Evolutionary conservation across 1,140 invertebrate genomes (phyloP).

Genomic region (Drosophila nannoptera): DNA sequence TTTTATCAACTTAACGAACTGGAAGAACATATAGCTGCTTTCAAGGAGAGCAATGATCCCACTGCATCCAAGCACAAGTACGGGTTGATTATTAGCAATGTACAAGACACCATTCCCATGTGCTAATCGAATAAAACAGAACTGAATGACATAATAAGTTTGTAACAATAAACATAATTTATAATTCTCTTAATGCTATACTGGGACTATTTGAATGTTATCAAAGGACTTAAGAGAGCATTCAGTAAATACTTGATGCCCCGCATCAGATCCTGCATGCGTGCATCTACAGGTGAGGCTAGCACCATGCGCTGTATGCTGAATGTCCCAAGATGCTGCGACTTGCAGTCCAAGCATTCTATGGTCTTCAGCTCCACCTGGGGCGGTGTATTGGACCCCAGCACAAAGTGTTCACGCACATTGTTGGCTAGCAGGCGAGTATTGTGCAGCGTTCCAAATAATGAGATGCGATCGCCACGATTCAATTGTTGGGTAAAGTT

Average conservation of each 20-base stretch:
- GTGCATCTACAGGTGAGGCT: constrained; percentile 79
- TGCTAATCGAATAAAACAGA: not conserved
- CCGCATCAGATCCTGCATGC: constrained; percentile 82
- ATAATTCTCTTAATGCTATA: constrained; percentile 5
- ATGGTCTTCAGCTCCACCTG: constrained; percentile 83
- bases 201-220: constrained; percentile 83
- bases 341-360: constrained; percentile 84
- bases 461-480: constrained; percentile 85
- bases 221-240: constrained; percentile 86
- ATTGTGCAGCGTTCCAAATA: constrained; percentile 82
- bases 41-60: not conserved
- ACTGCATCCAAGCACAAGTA: not conserved
- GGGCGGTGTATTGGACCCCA: constrained; percentile 81
- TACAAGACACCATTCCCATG: not conserved
- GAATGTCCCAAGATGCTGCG: constrained; percentile 79
- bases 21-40: not conserved
- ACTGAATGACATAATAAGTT: too few species aligned
- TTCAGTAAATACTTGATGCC: constrained; percentile 87
- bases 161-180: constrained; percentile 32
- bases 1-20: not conserved
- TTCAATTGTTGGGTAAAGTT: constrained; percentile 86
- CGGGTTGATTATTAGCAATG: not conserved
- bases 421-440: constrained; percentile 49
- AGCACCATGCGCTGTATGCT: constrained; percentile 78
- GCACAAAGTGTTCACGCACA: constrained; percentile 46